phyloP scores from a whole-genome alignment of 2,888 invertebrate genomes.

The Hesperia comma region DNA sequence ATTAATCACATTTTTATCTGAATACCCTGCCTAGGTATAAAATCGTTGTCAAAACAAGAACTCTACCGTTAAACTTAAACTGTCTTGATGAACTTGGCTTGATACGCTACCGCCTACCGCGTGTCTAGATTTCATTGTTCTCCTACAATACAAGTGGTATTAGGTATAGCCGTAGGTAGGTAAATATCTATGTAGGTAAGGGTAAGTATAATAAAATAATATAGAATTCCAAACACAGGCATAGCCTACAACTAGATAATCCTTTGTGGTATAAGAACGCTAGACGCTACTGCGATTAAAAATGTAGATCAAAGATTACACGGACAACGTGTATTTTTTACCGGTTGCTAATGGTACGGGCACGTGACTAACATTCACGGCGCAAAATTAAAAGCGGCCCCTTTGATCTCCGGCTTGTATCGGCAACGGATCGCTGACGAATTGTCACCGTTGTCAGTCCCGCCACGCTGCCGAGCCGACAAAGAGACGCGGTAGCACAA shows the following conservation, averaged over 20 bases:
- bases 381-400: slow-evolving; percentile 52
- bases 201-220: background rate
- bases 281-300: slow-evolving; percentile 3
- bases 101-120: too few relatives aligned
- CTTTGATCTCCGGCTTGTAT: slow-evolving; percentile 72
- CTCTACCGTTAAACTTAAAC: too few relatives aligned
- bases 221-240: background rate
- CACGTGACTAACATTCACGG: slow-evolving; percentile 64
- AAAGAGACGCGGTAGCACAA: slow-evolving; percentile 77
- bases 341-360: slow-evolving; percentile 45
- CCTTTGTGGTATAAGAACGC: slow-evolving; percentile 3
- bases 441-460: slow-evolving; percentile 42
- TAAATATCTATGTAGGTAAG: too few relatives aligned
- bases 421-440: slow-evolving; percentile 68
- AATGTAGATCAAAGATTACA: slow-evolving; percentile 11
- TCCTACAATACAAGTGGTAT: too few relatives aligned
- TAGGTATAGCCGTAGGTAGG: too few relatives aligned
- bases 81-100: too few relatives aligned
- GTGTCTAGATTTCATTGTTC: too few relatives aligned
- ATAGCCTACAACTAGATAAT: background rate
- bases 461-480: slow-evolving; percentile 66
- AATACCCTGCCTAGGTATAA: too few relatives aligned
- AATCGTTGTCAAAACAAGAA: too few relatives aligned
- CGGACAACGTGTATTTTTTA: slow-evolving; percentile 24
- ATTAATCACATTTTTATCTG: too few relatives aligned